These are phyloP conservation scores for Petroica traversi DNA, from an alignment of 2,113 vertebrate genomes.

Conservation along the genomic window DNA sequence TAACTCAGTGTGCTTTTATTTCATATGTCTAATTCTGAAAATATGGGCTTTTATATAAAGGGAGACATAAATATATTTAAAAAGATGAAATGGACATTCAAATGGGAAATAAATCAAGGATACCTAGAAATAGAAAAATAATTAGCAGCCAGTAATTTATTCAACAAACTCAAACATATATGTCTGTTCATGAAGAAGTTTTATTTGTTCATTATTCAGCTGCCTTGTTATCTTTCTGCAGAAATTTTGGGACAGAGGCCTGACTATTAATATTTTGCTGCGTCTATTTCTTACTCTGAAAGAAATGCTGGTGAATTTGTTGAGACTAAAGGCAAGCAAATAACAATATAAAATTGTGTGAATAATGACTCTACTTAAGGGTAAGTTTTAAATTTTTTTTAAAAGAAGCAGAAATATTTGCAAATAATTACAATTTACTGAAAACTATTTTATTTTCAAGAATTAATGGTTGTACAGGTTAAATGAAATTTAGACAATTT, in stretches of 20 bases:
- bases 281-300: neutral
- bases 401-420: neutral
- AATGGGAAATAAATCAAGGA: neutral
- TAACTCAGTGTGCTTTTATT: neutral
- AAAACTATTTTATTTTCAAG: neutral
- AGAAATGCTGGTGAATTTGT: neutral
- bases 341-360: neutral
- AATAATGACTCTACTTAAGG: neutral
- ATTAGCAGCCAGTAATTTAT: neutral
- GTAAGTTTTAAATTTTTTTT: neutral
- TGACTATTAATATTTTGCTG: neutral
- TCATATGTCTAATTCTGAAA: neutral
- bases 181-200: neutral
- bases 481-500: neutral
- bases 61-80: neutral
- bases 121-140: neutral
- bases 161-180: neutral
- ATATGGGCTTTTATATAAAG: neutral
- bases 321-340: neutral
- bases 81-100: neutral
- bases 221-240: neutral
- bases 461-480: neutral
- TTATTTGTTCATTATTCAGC: neutral
- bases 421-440: neutral
- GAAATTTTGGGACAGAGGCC: neutral